These are phyloP conservation scores for Muntiacus reevesi DNA, from an alignment of 2,113 vertebrate genomes.

Conservation along the genomic window DNA sequence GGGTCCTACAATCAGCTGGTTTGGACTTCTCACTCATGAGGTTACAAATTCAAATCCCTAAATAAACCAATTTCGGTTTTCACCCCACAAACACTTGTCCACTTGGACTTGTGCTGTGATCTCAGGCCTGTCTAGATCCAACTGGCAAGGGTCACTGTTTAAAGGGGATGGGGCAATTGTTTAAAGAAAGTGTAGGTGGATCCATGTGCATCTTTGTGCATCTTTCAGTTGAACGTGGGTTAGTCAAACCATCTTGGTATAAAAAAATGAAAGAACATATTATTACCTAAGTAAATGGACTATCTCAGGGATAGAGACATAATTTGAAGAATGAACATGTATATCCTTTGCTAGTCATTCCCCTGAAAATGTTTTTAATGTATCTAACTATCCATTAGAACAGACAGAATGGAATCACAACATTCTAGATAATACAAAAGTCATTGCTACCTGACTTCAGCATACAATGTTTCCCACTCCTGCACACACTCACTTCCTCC, in stretches of 20 bases:
- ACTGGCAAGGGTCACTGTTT: not conserved
- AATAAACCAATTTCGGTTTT: not conserved
- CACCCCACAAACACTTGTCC: not conserved
- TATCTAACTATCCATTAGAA: constrained; percentile 1
- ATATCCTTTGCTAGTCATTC: not conserved
- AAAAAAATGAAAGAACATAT: not conserved
- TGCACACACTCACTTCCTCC: not conserved
- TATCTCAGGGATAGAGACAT: not conserved
- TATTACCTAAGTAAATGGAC: not conserved
- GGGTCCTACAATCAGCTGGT: not conserved
- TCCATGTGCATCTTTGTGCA: not conserved
- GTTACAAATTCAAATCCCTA: not conserved
- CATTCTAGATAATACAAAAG: not conserved
- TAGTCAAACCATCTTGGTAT: not conserved
- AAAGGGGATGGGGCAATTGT: not conserved
- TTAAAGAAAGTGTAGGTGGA: not conserved
- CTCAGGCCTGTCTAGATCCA: not conserved
- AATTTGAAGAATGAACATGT: not conserved
- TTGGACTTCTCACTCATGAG: not conserved
- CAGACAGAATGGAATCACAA: not conserved
- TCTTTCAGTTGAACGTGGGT: not conserved
- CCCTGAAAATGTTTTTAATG: constrained; percentile 22
- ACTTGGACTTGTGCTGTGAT: not conserved
- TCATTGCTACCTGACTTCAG: not conserved
- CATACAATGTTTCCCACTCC: not conserved